Evolutionary conservation across 2,888 invertebrate species (phyloP).

Genomic region (Dexiosoma caninum): DNA sequence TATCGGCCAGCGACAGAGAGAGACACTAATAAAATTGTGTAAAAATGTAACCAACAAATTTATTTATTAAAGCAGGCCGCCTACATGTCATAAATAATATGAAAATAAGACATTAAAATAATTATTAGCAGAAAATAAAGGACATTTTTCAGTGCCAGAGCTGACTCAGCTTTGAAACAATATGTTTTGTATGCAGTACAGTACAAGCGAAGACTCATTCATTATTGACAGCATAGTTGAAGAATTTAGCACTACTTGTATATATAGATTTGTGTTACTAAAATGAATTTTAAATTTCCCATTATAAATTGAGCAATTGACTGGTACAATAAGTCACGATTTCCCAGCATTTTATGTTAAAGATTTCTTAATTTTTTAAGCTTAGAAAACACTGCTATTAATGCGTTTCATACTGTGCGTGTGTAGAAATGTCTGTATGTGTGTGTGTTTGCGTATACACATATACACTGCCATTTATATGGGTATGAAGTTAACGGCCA

Average conservation of each 20-base stretch:
- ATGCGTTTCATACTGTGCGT: not conserved
- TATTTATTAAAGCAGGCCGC: conserved; percentile 53
- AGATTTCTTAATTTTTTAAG: too few species aligned
- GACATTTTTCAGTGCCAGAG: conserved; percentile 28
- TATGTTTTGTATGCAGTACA: conserved; percentile 17
- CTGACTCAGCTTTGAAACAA: conserved; percentile 49
- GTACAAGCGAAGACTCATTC: not conserved
- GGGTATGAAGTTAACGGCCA: not conserved
- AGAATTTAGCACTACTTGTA: not conserved
- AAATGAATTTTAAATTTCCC: too few species aligned
- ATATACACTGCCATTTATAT: not conserved
- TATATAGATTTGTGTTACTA: too few species aligned
- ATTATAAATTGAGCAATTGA: too few species aligned
- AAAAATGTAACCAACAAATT: conserved; percentile 38
- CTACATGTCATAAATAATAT: conserved; percentile 56
- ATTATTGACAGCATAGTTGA: not conserved
- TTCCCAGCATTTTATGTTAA: too few species aligned
- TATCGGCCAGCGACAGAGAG: not conserved
- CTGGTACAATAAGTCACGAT: too few species aligned
- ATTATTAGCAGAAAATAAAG: conserved; percentile 54
- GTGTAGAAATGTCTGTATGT: not conserved
- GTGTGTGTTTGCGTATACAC: not conserved
- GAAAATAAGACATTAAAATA: conserved; percentile 59
- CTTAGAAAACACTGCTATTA: not conserved
- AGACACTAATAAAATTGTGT: conserved; percentile 24